phyloP scores from a whole-genome alignment of 2,888 invertebrate genomes.

The Polydrusus cervinus region DNA sequence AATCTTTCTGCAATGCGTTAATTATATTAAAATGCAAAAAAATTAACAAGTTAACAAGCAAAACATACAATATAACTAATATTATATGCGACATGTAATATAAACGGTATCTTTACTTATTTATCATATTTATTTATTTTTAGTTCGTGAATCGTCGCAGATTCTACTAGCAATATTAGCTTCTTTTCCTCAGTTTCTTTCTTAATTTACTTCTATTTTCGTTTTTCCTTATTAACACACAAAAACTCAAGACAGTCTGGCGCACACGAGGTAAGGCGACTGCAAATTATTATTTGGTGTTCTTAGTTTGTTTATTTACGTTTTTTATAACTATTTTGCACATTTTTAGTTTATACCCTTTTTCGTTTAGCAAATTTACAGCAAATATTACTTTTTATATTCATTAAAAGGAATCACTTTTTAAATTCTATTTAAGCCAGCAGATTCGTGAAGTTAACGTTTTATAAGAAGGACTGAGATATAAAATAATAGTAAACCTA shows the following conservation, averaged over 20 bases:
- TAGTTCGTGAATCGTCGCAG: constrained; percentile 22
- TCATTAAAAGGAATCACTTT: too few relatives aligned
- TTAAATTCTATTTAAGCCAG: too few relatives aligned
- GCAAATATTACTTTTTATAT: background rate
- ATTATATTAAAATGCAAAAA: too few relatives aligned
- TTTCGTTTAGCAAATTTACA: constrained; percentile 1
- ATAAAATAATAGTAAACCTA: too few relatives aligned
- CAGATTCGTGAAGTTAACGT: too few relatives aligned
- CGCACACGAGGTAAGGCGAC: constrained; percentile 39
- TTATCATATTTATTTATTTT: constrained; percentile 8
- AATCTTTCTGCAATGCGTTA: too few relatives aligned
- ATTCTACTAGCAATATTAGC: constrained; percentile 15
- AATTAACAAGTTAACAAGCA: too few relatives aligned
- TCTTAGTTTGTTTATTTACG: constrained; percentile 38
- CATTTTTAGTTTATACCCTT: constrained; percentile 18
- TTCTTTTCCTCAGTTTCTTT: constrained; percentile 28
- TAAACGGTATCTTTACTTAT: constrained; percentile 14
- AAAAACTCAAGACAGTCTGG: constrained; percentile 40
- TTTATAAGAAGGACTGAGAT: too few relatives aligned
- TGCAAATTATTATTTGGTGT: constrained; percentile 28
- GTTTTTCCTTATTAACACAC: constrained; percentile 32
- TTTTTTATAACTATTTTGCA: constrained; percentile 33
- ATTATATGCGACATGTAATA: too few relatives aligned
- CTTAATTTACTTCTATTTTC: constrained; percentile 38
- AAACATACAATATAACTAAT: too few relatives aligned